A percentile compares a stretch with the other conserved stretches of the same genome.
phyloP scores from a whole-genome alignment of 2,888 invertebrate species.

The Agriopis marginaria region DNA sequence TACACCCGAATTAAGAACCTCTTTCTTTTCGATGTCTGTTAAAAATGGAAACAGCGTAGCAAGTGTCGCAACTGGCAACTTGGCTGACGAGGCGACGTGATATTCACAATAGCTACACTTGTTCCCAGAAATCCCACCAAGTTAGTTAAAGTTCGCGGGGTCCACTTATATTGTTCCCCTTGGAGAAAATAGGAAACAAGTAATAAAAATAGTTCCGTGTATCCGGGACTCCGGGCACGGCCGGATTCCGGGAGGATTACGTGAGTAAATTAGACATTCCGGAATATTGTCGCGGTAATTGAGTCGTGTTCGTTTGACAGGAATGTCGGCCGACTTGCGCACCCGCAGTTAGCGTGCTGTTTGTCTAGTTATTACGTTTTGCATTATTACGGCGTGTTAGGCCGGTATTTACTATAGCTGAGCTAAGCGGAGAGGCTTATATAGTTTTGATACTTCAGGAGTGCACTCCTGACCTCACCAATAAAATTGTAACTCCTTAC shows the following conservation, averaged over 20 bases:
- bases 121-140: conserved; percentile 71
- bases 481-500: no score
- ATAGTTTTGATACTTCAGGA: no score
- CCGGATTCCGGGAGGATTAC: conserved; percentile 83
- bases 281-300: conserved; percentile 79
- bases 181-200: conserved; percentile 83
- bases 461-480: no score
- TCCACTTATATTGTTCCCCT: conserved; percentile 75
- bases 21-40: not conserved
- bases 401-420: not conserved
- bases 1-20: no score
- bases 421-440: not conserved
- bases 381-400: conserved; percentile 3
- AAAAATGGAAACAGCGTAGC: not conserved
- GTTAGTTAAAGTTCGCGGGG: conserved; percentile 73
- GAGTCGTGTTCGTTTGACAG: conserved; percentile 67
- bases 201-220: conserved; percentile 84
- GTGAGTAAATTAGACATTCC: conserved; percentile 86
- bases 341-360: conserved; percentile 36
- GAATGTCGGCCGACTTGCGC: conserved; percentile 52
- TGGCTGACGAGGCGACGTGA: conserved; percentile 65
- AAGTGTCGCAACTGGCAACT: conserved; percentile 41
- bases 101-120: conserved; percentile 76
- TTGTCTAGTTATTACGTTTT: conserved; percentile 12
- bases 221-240: conserved; percentile 69